Base-by-base conservation (phyloP, 2,797 vertebrate genomes). In the Syngnathus rostellatus region DNA sequence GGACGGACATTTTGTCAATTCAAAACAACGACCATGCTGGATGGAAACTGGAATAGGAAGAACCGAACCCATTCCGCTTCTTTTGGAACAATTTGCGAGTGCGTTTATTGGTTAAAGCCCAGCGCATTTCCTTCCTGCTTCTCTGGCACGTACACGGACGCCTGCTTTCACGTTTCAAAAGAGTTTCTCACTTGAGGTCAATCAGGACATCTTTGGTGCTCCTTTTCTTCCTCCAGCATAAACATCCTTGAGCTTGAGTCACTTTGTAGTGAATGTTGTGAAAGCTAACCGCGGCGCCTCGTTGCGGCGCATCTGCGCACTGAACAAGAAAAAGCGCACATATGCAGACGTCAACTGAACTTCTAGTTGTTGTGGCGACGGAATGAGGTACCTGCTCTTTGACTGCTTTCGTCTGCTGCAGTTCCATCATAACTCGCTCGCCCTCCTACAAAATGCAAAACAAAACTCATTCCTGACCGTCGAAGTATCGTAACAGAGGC, bases 201-300 rank as follows among this genome's bases (percentile, higher is more conserved):
- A 86, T 37, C 62, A 92, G 90, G 75, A 92, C 90, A 71, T 90
- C 76, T 70, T 90, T 90, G 17, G 6, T 41, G 0, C 66, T 66
- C 0, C 31, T 41, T 40, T 84, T 89, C 74, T 85, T 89, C 74
- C 77, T 86, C 45, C 73, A 43, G 25, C 80, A 72, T 11, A 84
- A 45, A 0, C 74, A 77, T 45, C 75, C 63, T 19, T 83, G 73
- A 40, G 77, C 82, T 46, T 75, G 72, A 0, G 2, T 73, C 67
- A 92, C 82, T 3, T 80, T 81, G 79, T 91, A 92, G 75, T 86
- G 40, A 63, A 92, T 86, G 66, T 88, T 78, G 66, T 92, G 90
- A 68, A 91, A 92, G 68, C 90, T 92, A 51, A 92, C 83, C 0
- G 73, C 87, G 55, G 90, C 73, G 0, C 89, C 89, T 62, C 53